Evolutionary conservation across 2,888 invertebrate genomes (phyloP).

Genomic region (Lepidonotus clava): DNA sequence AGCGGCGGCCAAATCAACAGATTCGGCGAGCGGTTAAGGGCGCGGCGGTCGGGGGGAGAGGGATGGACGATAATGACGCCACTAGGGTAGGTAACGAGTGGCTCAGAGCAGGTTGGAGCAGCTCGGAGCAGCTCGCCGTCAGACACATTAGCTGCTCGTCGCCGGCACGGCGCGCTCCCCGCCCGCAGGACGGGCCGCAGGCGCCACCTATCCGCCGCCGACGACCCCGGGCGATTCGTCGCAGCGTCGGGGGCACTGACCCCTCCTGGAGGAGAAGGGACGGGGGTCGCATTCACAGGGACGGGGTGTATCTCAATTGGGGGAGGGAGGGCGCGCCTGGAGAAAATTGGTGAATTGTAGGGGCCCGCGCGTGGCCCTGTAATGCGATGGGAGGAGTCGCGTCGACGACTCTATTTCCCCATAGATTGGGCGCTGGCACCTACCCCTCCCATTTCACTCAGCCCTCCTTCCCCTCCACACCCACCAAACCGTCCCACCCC

Average conservation of each 20-base stretch:
- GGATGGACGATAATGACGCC: constrained; percentile 21
- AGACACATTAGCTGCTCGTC: constrained; percentile 28
- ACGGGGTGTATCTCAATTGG: not conserved
- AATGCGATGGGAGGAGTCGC: not conserved
- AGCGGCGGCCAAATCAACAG: not conserved
- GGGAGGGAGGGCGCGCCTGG: not conserved
- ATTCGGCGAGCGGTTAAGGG: not conserved
- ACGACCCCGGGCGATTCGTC: constrained; percentile 19
- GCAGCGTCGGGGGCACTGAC: not conserved
- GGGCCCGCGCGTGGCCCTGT: not conserved
- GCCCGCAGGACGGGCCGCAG: not conserved
- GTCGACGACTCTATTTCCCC: not conserved
- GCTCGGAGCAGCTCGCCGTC: not conserved
- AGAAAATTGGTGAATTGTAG: not conserved
- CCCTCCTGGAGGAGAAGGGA: too few relatives aligned
- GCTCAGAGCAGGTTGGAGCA: not conserved
- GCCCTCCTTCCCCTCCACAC: too few relatives aligned
- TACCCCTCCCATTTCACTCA: too few relatives aligned
- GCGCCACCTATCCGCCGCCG: constrained; percentile 30
- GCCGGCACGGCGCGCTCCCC: not conserved
- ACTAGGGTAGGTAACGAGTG: not conserved
- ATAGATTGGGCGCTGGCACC: not conserved
- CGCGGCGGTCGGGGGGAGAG: not conserved
- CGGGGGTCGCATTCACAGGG: too few relatives aligned
- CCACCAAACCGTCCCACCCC: not conserved